These are phyloP conservation scores for Serripes groenlandicus DNA, from an alignment of 2,888 invertebrate species.

Conservation along the genomic window DNA sequence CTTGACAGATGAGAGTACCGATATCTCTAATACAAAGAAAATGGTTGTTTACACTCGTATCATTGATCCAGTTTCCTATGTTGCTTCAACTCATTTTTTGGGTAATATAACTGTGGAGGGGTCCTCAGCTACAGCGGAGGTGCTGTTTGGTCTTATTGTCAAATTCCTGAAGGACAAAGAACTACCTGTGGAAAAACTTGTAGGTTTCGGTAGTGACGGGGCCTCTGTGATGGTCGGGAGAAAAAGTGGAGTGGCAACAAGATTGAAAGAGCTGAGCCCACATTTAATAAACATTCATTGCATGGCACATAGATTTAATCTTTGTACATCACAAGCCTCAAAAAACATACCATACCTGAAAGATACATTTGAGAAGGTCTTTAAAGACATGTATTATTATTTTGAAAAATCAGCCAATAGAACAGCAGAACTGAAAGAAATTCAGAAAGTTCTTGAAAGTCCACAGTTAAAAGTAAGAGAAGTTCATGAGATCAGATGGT, in stretches of 20 bases:
- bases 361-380: conserved; percentile 25
- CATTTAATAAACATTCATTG: conserved; percentile 27
- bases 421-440: conserved; percentile 20
- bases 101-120: conserved; percentile 26
- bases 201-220: conserved; percentile 25
- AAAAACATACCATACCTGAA: conserved; percentile 21
- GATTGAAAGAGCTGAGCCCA: conserved; percentile 17
- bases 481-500: conserved; percentile 28
- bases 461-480: conserved; percentile 29
- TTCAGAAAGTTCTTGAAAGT: conserved; percentile 24
- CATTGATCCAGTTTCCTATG: conserved; percentile 12
- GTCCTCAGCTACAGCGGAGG: conserved; percentile 20
- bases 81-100: conserved; percentile 26
- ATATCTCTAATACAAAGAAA: conserved; percentile 13
- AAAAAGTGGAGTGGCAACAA: conserved; percentile 17
- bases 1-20: conserved; percentile 19
- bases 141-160: conserved; percentile 8
- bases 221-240: conserved; percentile 28
- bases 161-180: conserved; percentile 1
- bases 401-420: conserved; percentile 23
- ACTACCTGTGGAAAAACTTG: conserved; percentile 1
- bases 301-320: conserved; percentile 35
- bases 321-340: conserved; percentile 31
- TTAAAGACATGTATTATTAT: no score
- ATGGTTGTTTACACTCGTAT: conserved; percentile 13